Percentiles rank a stretch among this genome's conserved stretches.
Evolutionary conservation across 2,113 vertebrate species (phyloP).

Genomic region (human (Homo sapiens)): DNA sequence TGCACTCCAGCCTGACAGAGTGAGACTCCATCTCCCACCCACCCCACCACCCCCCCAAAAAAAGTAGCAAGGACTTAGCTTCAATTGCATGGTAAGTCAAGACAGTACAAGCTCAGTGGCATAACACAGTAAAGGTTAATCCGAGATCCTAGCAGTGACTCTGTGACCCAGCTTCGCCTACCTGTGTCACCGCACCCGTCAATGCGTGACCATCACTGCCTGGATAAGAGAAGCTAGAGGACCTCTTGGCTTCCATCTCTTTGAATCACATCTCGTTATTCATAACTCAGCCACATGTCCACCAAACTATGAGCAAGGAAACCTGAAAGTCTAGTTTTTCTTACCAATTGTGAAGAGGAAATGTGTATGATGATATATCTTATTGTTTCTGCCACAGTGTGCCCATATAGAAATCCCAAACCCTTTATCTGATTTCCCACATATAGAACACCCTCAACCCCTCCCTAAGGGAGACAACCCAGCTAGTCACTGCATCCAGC

Average conservation of each 20-base stretch:
- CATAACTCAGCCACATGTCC: not conserved
- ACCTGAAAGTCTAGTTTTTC: not conserved
- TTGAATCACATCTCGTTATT: not conserved
- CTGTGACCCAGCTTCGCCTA: not conserved
- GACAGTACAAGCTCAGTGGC: not conserved
- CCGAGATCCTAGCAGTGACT: not conserved
- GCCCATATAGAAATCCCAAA: not conserved
- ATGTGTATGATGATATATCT: not conserved
- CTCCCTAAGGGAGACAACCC: not conserved
- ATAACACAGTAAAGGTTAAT: not conserved
- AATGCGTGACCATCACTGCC: not conserved
- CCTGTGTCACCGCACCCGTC: not conserved
- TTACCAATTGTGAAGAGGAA: not conserved
- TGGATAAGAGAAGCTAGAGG: not conserved
- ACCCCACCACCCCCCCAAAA: too few relatives aligned
- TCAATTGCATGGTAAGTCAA: not conserved
- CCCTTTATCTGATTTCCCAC: not conserved
- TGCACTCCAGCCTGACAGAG: too few relatives aligned
- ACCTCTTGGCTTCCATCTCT: not conserved
- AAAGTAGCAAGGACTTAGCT: not conserved
- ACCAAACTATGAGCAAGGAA: not conserved
- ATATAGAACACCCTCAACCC: not conserved
- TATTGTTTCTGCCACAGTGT: not conserved
- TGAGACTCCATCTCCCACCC: too few relatives aligned
- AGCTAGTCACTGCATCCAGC: not conserved